phyloP scores from a whole-genome alignment of 2,888 invertebrate species.

The Lycaena phlaeas region DNA sequence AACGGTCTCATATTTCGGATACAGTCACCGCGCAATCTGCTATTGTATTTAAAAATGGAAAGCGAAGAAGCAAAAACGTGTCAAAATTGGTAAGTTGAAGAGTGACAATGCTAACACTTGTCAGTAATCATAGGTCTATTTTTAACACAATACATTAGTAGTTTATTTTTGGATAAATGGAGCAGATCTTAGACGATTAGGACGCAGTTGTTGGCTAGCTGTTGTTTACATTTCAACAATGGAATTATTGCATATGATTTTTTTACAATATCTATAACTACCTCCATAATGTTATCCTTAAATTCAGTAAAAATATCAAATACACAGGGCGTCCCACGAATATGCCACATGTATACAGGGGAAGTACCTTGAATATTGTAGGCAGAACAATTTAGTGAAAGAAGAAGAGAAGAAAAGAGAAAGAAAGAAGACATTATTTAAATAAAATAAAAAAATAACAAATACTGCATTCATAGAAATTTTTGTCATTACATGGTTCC shows the following conservation, averaged over 20 bases:
- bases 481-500: too few species aligned
- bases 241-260: neutral
- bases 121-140: conserved; percentile 53
- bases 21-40: neutral
- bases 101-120: conserved; percentile 29
- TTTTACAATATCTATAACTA: neutral
- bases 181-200: conserved; percentile 39
- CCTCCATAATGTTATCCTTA: too few species aligned
- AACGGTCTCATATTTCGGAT: neutral
- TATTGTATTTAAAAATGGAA: conserved; percentile 35
- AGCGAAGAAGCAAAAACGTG: conserved; percentile 55
- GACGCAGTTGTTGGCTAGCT: conserved; percentile 34
- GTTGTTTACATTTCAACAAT: conserved; percentile 1
- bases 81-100: conserved; percentile 64
- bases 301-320: too few species aligned
- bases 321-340: too few species aligned
- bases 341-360: too few species aligned
- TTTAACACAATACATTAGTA: conserved; percentile 46
- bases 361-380: too few species aligned
- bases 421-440: too few species aligned
- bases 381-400: too few species aligned
- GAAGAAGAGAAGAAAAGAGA: too few species aligned
- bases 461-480: too few species aligned
- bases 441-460: too few species aligned
- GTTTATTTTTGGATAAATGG: conserved; percentile 63